Evolutionary conservation across 2,797 vertebrate genomes (phyloP).

Genomic region (Antrozous pallidus): DNA sequence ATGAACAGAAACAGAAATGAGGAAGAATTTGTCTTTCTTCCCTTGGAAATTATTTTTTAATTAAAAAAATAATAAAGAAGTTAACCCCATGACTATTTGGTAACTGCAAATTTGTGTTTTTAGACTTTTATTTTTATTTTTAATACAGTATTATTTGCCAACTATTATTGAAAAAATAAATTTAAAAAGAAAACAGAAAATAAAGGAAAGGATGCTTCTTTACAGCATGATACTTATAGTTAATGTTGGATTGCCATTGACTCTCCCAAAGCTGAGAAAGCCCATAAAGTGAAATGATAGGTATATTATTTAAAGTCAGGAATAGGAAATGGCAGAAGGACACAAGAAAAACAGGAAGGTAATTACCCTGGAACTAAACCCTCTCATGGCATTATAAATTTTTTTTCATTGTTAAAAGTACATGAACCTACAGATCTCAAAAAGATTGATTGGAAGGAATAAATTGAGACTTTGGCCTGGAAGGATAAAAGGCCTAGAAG

Average conservation of each 20-base stretch:
- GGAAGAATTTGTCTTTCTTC: conserved; percentile 8
- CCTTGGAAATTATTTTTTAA: not conserved
- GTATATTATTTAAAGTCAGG: not conserved
- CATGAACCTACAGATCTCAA: not conserved
- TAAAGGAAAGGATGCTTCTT: not conserved
- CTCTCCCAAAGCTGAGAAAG: not conserved
- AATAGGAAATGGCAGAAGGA: not conserved
- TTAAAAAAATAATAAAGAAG: not conserved
- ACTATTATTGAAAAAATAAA: not conserved
- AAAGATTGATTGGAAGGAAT: not conserved
- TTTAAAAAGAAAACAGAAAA: not conserved
- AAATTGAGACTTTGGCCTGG: not conserved
- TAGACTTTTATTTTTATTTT: not conserved
- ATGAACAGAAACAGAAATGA: not conserved
- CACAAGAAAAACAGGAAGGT: not conserved
- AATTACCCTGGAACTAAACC: not conserved
- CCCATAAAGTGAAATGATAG: not conserved
- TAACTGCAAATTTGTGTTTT: not conserved
- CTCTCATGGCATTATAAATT: not conserved
- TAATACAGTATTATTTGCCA: not conserved
- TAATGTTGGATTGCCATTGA: not conserved
- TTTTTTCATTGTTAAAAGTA: not conserved
- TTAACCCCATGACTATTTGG: not conserved
- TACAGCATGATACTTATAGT: not conserved
- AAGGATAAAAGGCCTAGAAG: not conserved